A percentile compares a stretch with the other conserved stretches of the same genome.
Conservation (phyloP, 2,888 invertebrate species). For the Melanostoma scalare region DNA sequence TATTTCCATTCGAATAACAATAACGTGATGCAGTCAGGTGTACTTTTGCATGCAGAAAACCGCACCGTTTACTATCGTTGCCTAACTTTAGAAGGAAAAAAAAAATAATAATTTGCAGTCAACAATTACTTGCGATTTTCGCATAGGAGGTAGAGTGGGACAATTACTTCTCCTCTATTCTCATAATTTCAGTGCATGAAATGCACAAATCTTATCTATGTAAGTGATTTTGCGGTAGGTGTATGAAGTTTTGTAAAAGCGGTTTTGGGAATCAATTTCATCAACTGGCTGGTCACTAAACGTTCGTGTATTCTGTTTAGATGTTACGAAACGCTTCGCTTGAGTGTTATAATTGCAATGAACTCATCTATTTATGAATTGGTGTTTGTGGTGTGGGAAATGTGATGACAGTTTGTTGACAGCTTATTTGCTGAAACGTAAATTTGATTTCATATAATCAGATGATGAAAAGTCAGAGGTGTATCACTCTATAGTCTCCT, state of each 20-base stretch:
- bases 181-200: background rate
- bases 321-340: background rate
- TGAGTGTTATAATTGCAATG: slow-evolving; percentile 22
- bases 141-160: slow-evolving; percentile 8
- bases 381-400: no score
- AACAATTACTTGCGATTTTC: slow-evolving; percentile 25
- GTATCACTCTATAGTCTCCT: no score
- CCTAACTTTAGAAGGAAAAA: slow-evolving; percentile 32
- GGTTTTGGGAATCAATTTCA: slow-evolving; percentile 5
- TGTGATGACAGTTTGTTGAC: no score
- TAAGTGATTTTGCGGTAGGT: background rate
- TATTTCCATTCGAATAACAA: background rate
- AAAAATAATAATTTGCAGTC: background rate
- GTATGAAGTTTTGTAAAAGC: background rate
- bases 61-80: slow-evolving; percentile 43
- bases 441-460: no score
- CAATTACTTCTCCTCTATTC: slow-evolving; percentile 21
- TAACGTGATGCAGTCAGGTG: slow-evolving; percentile 35
- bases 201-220: background rate
- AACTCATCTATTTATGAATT: slow-evolving; percentile 3
- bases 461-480: no score
- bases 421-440: no score
- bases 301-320: background rate
- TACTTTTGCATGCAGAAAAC: slow-evolving; percentile 34
- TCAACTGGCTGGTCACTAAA: background rate